Evolutionary conservation across 92 coral and sea anemone species (phyloP).

Genomic region (Actinostola sp.): DNA sequence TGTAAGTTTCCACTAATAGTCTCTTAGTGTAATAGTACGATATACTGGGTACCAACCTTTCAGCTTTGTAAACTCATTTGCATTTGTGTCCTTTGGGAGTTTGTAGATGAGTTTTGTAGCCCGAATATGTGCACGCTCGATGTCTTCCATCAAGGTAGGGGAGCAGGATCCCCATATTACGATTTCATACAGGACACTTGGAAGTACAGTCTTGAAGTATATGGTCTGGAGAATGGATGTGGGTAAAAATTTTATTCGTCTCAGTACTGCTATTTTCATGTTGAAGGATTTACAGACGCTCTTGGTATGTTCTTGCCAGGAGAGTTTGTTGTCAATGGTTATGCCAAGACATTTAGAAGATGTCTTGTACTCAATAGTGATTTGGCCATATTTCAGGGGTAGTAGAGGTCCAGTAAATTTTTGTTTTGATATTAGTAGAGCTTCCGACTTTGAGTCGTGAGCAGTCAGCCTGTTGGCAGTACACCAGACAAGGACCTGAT

Average conservation of each 20-base stretch:
- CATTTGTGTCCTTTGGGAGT: background rate
- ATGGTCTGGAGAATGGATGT: conserved; percentile 34
- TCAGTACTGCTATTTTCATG: conserved; percentile 43
- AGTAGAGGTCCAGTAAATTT: conserved; percentile 47
- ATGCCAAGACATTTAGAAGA: conserved; percentile 46
- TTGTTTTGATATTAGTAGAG: conserved; percentile 32
- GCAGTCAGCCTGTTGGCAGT: conserved; percentile 31
- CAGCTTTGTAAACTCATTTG: too few relatives aligned
- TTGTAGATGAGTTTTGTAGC: conserved; percentile 23
- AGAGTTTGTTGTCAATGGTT: conserved; percentile 44
- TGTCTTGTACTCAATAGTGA: conserved; percentile 24
- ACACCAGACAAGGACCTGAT: conserved; percentile 43
- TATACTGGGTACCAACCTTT: too few relatives aligned
- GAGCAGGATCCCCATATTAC: conserved; percentile 45
- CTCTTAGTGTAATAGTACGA: conserved; percentile 18
- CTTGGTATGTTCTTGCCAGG: conserved; percentile 53
- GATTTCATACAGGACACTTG: conserved; percentile 41
- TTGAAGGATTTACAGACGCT: conserved; percentile 40
- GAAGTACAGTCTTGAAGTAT: conserved; percentile 39
- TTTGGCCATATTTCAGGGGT: conserved; percentile 34
- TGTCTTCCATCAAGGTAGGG: conserved; percentile 14
- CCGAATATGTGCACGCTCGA: conserved; percentile 26
- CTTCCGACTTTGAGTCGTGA: conserved; percentile 40
- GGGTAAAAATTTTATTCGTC: conserved; percentile 44
- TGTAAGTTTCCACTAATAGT: conserved; percentile 15